A percentile compares a stretch with the other conserved stretches of the same genome.
Conservation (phyloP, 2,797 vertebrate species). For the Ceyx erithaca region DNA sequence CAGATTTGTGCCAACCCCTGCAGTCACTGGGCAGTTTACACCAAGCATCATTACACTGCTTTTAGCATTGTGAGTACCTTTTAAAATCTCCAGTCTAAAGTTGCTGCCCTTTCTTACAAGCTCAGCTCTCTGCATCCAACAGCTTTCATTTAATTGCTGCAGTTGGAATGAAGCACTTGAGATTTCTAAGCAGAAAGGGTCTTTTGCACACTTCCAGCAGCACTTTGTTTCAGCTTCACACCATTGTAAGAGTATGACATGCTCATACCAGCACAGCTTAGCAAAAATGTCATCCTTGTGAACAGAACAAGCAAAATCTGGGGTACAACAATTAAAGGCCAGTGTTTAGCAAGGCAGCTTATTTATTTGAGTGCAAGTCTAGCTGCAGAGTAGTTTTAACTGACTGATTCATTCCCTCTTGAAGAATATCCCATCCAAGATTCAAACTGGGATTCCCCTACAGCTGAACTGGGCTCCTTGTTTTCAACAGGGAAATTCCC, state of each 20-base stretch:
- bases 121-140: neutral
- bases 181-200: neutral
- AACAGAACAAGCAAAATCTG: neutral
- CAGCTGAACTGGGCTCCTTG: neutral
- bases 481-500: neutral
- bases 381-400: neutral
- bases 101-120: neutral
- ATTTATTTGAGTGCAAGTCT: neutral
- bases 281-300: neutral
- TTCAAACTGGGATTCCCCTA: neutral
- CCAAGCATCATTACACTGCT: neutral
- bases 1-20: neutral
- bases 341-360: neutral
- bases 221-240: neutral
- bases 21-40: neutral
- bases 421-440: neutral
- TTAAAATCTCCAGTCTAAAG: neutral
- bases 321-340: neutral
- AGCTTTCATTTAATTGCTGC: neutral
- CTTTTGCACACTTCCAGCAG: slow-evolving; percentile 12
- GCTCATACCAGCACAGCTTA: neutral
- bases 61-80: neutral
- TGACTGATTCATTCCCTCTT: neutral
- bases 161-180: neutral
- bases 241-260: neutral